Base-by-base conservation (phyloP, 2,113 vertebrate species). In the Cololabis saira region DNA sequence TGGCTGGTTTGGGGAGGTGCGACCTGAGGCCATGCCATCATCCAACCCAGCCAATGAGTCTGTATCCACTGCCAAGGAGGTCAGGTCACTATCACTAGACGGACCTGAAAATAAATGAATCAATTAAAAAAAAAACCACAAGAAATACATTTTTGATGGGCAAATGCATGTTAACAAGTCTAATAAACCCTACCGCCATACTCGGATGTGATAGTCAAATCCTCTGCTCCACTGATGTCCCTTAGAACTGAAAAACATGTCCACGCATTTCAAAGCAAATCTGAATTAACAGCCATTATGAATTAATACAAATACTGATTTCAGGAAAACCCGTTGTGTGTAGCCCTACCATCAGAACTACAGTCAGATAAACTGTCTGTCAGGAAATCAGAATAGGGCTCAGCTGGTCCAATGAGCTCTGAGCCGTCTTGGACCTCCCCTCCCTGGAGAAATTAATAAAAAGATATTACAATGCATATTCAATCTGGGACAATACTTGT, bases 21-120 rank as follows among this genome's bases (percentile, higher is more conserved):
- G 92, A 78, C 92, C 94, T 86, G 97, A 99, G 94, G 96, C 95
- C 97, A 98, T 98, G 93, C 97, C 97, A 98, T 99, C 95, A 56
- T 98, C 96, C 66, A 95, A 51, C 62, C 94, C 96, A 0, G 94
- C 89, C 64, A 97, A 87, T 84, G 95, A 97, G 85, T 98, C 97
- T 59, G 90, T 88, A 68, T 98, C 97, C 0, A 96, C 91, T 45
- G 92, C 93, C 71, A 96, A 87, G 65, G 95, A 98, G 67, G 94
- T 88, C 87, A 96, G 80, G 85, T 98, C 96, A 0, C 96, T 96
- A 84, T 96, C 96, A 78, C 95, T 96, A 81, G 95, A 96, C 54
- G 93, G 93, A 52, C 95, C 97, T 98, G 74, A 15, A 37, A 45
- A 45, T 10, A 49, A n/a, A 7, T n/a, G n/a, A n/a, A n/a, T n/a